Conservation (phyloP, 2,113 vertebrate genomes). For the Urocynchramus pylzowi region DNA sequence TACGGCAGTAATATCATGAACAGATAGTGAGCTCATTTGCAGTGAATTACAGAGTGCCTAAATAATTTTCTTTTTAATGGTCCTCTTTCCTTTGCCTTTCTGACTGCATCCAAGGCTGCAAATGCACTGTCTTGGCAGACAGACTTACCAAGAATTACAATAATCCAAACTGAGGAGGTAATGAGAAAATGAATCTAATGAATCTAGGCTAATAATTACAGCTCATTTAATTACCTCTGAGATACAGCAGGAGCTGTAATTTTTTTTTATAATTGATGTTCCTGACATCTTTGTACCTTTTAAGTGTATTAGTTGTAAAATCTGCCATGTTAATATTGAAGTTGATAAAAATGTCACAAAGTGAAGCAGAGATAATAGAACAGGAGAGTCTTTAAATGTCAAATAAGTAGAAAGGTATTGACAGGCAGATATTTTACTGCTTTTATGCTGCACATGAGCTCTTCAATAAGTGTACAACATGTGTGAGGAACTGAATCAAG, state of each 20-base stretch:
- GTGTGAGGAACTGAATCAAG: background rate
- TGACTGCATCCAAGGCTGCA: background rate
- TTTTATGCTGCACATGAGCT: background rate
- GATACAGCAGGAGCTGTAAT: constrained; percentile 54
- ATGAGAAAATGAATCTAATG: constrained; percentile 53
- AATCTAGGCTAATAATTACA: constrained; percentile 63
- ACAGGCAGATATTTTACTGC: constrained; percentile 15
- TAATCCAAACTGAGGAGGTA: constrained; percentile 37
- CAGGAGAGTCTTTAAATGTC: constrained; percentile 54
- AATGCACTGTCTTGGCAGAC: background rate
- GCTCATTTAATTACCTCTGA: constrained; percentile 54
- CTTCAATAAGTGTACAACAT: background rate
- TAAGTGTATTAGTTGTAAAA: constrained; percentile 65
- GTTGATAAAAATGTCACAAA: constrained; percentile 65
- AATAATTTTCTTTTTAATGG: background rate
- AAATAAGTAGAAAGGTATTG: constrained; percentile 36
- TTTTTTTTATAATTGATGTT: constrained; percentile 64
- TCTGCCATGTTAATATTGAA: constrained; percentile 31
- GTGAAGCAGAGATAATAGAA: constrained; percentile 56
- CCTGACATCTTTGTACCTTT: constrained; percentile 53
- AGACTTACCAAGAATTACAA: constrained; percentile 35
- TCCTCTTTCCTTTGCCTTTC: background rate
- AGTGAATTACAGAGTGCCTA: background rate
- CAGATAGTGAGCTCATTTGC: background rate
- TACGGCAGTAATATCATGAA: background rate